Evolutionary conservation across 2,797 vertebrate genomes (phyloP), one percentile per base, ranked within the genome.

Genomic region (Tadarida brasiliensis): DNA sequence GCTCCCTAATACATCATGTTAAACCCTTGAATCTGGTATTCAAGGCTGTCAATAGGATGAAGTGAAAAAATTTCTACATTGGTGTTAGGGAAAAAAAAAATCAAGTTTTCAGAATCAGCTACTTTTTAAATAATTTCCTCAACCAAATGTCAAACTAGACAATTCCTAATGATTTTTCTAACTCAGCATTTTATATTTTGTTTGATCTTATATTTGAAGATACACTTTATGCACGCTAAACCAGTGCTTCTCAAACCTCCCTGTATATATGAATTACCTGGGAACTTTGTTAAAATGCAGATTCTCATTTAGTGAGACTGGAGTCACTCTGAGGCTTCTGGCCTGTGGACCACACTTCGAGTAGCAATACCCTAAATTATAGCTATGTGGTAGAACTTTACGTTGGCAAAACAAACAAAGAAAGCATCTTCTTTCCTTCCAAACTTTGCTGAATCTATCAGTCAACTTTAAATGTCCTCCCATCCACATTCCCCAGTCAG

Each of bases 61-160:
- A 54, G 3, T 71, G 71, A 51, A 77, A 90, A 35, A 39, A 56
- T 7, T 28, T 73, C n/a, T 88, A 28, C 1, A 56, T 7, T 49
- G 10, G 3, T 56, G 24, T 89, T 54, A 83, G 61, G 49, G 81
- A 16, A 56, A 39, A 76, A 91, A 35, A 71, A 30, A 12, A 28
- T 87, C 57, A 86, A 70, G 10, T 30, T 5, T 65, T 61, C 22
- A 65, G 11, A 14, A 35, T 68, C 24, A 95, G 49, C 8, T 16
- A 87, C 39, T 87, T 71, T 49, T 54, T 49, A 94, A 87, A 47
- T 56, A 56, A 22, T 81, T 94, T 88, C 15, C 56, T 94, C n/a
- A 78, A 76, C 24, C 22, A 90, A 84, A 35, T 81, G 11, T 59
- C 51, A 93, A 94, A 63, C 28, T 54, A 88, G 22, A 63, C 1